Conservation (phyloP, 2,113 vertebrate species). For the Centropus bengalensis region DNA sequence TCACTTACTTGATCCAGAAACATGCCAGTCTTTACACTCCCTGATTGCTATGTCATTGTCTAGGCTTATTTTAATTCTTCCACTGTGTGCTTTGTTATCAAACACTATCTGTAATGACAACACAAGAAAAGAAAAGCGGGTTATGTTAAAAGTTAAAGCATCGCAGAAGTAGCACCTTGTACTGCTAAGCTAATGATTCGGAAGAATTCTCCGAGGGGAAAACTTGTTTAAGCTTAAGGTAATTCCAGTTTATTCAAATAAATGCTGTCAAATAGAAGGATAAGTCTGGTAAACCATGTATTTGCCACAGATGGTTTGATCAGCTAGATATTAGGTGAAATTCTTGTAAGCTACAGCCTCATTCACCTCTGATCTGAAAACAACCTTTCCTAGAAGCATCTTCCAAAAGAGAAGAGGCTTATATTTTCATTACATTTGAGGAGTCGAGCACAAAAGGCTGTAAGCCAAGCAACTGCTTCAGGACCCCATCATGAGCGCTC, state of each 20-base stretch:
- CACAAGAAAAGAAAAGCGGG: not conserved
- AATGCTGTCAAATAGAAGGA: not conserved
- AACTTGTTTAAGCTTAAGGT: not conserved
- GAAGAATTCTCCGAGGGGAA: not conserved
- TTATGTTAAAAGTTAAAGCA: not conserved
- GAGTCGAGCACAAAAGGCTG: not conserved
- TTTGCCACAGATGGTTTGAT: not conserved
- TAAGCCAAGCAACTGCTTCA: not conserved
- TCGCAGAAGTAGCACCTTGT: not conserved
- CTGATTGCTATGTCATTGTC: conserved; percentile 84
- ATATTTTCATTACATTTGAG: not conserved
- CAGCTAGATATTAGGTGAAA: not conserved
- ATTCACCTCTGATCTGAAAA: not conserved
- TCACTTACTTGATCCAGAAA: conserved; percentile 89
- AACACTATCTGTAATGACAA: conserved; percentile 84
- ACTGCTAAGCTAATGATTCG: not conserved
- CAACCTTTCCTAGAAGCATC: not conserved
- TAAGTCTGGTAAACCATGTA: not conserved
- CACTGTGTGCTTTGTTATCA: conserved; percentile 92
- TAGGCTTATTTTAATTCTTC: conserved; percentile 88
- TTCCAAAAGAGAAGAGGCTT: not conserved
- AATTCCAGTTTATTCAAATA: not conserved
- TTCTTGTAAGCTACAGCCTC: not conserved
- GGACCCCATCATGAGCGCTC: not conserved
- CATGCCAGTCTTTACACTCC: conserved; percentile 91